phyloP scores from a whole-genome alignment of 2,113 vertebrate genomes.

The Zapornia atra region DNA sequence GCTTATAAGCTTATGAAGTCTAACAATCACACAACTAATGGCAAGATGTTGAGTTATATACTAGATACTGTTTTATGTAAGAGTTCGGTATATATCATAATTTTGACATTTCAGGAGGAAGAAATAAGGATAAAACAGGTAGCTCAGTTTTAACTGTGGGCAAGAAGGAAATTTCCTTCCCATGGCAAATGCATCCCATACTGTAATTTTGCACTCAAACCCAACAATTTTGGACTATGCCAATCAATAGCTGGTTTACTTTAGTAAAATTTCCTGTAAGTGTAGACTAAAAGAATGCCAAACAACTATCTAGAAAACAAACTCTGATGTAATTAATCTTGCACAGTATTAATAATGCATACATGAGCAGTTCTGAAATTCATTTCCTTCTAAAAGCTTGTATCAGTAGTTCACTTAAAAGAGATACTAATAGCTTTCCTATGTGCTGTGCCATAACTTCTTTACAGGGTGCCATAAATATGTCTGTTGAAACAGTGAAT shows the following conservation, averaged over 20 bases:
- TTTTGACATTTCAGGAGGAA: neutral
- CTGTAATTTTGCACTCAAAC: neutral
- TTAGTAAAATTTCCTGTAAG: neutral
- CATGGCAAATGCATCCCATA: neutral
- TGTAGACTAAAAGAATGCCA: neutral
- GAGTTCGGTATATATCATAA: neutral
- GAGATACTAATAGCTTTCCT: neutral
- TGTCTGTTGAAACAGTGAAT: neutral
- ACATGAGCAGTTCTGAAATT: neutral
- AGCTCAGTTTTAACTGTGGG: neutral
- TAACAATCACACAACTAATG: neutral
- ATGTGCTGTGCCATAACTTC: neutral
- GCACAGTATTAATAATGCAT: constrained; percentile 7
- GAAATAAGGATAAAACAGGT: neutral
- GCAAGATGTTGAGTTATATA: neutral
- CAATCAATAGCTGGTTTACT: neutral
- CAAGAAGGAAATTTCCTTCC: neutral
- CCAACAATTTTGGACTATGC: neutral
- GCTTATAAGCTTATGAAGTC: neutral
- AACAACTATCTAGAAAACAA: neutral
- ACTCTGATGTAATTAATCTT: neutral
- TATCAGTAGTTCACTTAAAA: neutral
- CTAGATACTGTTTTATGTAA: neutral
- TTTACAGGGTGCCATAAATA: neutral
- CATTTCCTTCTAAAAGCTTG: neutral